Evolutionary conservation across 2,113 vertebrate species (phyloP).

Genomic region (Rhabdornis inornatus): DNA sequence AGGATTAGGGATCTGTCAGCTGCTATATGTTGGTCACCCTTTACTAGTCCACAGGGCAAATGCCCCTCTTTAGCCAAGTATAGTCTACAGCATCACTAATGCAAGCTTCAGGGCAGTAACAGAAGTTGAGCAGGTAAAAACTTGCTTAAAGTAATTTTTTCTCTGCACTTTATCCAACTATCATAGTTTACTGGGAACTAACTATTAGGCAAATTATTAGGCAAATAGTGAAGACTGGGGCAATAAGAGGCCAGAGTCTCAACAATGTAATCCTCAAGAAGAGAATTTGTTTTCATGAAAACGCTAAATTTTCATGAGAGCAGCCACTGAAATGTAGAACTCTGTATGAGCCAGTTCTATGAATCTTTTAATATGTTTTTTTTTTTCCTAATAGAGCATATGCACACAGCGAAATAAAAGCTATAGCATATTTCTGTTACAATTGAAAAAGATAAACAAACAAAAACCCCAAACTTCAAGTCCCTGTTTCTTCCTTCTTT

Average conservation of each 20-base stretch:
- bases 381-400: neutral
- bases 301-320: neutral
- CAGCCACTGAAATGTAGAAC: neutral
- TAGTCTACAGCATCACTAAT: neutral
- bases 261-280: neutral
- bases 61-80: neutral
- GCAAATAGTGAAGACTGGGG: neutral
- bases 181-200: neutral
- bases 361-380: neutral
- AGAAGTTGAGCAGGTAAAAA: neutral
- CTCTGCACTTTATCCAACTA: neutral
- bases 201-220: neutral
- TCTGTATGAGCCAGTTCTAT: neutral
- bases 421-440: neutral
- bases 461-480: neutral
- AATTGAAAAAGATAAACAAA: neutral
- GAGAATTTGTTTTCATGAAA: neutral
- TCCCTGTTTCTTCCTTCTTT: neutral
- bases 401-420: neutral
- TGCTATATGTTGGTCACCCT: neutral
- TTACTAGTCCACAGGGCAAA: neutral
- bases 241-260: neutral
- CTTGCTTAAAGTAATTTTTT: neutral
- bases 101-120: neutral
- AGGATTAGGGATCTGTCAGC: neutral